These are phyloP conservation scores for Euphydryas editha DNA, from an alignment of 2,888 invertebrate species.

Conservation along the genomic window DNA sequence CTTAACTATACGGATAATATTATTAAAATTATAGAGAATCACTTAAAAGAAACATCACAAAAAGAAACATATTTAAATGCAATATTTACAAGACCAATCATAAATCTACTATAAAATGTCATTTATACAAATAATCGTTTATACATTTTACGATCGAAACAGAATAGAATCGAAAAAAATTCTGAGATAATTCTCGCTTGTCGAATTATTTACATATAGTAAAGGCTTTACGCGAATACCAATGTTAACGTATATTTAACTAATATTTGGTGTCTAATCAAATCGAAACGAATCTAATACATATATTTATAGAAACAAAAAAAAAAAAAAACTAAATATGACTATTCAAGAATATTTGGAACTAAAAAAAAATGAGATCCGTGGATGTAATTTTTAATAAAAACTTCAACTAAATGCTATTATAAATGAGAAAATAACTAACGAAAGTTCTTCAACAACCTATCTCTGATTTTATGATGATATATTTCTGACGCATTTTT, in stretches of 20 bases:
- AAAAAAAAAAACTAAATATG: constrained; percentile 59
- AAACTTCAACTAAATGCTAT: constrained; percentile 56
- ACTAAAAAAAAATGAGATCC: constrained; percentile 80
- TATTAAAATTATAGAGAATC: constrained; percentile 47
- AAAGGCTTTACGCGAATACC: constrained; percentile 12
- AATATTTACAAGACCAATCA: constrained; percentile 71
- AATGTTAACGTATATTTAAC: constrained; percentile 54
- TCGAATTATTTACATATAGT: constrained; percentile 36
- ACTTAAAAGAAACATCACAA: constrained; percentile 71
- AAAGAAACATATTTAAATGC: constrained; percentile 70
- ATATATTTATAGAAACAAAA: constrained; percentile 35
- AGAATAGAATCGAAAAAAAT: constrained; percentile 59
- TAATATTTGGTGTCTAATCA: constrained; percentile 79
- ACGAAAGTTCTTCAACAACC: too few relatives aligned
- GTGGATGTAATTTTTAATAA: constrained; percentile 53
- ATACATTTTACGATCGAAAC: constrained; percentile 57
- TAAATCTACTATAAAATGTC: constrained; percentile 52
- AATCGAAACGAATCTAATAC: constrained; percentile 55
- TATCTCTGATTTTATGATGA: too few relatives aligned
- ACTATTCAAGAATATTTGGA: constrained; percentile 78
- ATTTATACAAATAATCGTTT: constrained; percentile 59
- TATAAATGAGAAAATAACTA: neutral
- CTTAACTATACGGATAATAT: constrained; percentile 56
- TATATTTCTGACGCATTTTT: too few relatives aligned
- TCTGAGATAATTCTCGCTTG: constrained; percentile 40